phyloP scores from a whole-genome alignment of 2,113 vertebrate genomes.

The Aythya baeri region DNA sequence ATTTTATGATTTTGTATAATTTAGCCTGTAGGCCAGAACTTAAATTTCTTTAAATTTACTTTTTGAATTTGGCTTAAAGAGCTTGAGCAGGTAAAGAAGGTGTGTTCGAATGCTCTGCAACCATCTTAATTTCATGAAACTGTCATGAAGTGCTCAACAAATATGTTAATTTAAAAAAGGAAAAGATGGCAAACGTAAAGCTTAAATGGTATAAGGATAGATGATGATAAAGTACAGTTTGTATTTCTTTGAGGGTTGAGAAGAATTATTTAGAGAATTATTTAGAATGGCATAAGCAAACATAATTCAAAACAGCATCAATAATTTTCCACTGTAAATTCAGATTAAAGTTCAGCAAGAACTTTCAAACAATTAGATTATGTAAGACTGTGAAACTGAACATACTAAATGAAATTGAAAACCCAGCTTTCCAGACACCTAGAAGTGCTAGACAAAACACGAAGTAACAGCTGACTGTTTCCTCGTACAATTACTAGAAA shows the following conservation, averaged over 20 bases:
- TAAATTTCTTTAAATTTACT: background rate
- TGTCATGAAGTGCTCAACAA: background rate
- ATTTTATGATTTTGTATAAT: background rate
- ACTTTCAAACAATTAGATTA: rapidly evolving
- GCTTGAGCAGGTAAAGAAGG: background rate
- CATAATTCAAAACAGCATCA: background rate
- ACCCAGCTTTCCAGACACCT: background rate
- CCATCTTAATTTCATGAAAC: background rate
- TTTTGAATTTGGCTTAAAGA: background rate
- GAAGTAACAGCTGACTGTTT: background rate
- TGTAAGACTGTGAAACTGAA: background rate
- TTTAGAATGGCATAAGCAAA: background rate
- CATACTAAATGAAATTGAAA: background rate
- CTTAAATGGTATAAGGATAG: background rate
- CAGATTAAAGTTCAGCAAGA: background rate
- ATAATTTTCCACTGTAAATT: background rate
- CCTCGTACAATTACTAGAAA: background rate
- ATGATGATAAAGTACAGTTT: background rate
- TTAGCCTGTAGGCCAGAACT: background rate
- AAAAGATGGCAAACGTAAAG: background rate
- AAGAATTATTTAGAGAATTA: background rate
- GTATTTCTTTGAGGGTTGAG: background rate
- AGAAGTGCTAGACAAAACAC: background rate
- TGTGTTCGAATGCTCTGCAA: background rate
- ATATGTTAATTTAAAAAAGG: background rate